Base-by-base conservation (phyloP, 53 echinoderm and acorn worm genomes). In the Echinarachnius parma region DNA sequence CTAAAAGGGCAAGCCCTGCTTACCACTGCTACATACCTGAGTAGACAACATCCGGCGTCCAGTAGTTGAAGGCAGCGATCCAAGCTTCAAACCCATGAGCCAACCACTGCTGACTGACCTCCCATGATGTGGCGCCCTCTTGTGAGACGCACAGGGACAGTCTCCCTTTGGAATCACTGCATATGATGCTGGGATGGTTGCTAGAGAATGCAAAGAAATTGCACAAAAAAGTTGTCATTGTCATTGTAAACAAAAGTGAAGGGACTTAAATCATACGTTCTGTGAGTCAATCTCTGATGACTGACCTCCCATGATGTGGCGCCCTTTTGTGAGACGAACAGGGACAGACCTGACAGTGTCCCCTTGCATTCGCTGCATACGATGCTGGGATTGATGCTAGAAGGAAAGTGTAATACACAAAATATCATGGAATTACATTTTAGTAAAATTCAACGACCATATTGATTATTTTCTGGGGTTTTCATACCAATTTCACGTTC, bases 1-100 rank as follows among this genome's bases (percentile, higher is more conserved):
- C n/a, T n/a, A n/a, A n/a, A n/a, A n/a, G n/a, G n/a, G n/a, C n/a
- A n/a, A n/a, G n/a, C n/a, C n/a, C n/a, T n/a, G n/a, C n/a, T n/a
- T n/a, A n/a, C n/a, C n/a, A n/a, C n/a, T n/a, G n/a, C n/a, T n/a
- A n/a, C n/a, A n/a, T 36, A 95, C 96, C 96, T 64, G 96, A 87
- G 50, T 84, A 87, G 0, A 95, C 82, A 25, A 80, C 35, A 30
- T 39, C 66, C 5, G 90, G 90, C 59, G 91, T 85, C 96, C 96
- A 95, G 74, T 95, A 95, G 64, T 91, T 68, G 71, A 87, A 95
- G 20, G 96, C 96, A 28, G 87, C 76, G 46, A 95, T 91, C 96
- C 96, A 95, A 2, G 96, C 91, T 66, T 95, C 96, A 84, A 84
- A 95, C 0, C 78, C 88, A 75, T 96, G 96, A 11, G 89, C 96